Evolutionary conservation across 2,888 invertebrate genomes (phyloP).

Genomic region (Mystacides longicornis): DNA sequence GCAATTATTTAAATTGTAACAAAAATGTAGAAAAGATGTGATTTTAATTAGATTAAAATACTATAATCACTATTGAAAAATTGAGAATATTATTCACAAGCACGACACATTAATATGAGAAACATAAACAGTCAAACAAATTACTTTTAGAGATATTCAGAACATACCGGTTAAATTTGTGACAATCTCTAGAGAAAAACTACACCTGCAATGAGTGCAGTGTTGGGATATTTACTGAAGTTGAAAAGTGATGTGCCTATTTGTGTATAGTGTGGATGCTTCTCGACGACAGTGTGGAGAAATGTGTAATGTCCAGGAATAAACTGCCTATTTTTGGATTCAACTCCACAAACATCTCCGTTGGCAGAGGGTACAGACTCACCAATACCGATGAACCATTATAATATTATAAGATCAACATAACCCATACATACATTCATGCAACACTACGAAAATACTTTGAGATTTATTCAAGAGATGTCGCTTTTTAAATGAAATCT

Average conservation of each 20-base stretch:
- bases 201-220: conserved; percentile 13
- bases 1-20: no score
- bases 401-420: background rate
- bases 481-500: no score
- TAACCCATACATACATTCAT: background rate
- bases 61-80: no score
- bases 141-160: no score
- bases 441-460: no score
- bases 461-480: no score
- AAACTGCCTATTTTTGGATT: conserved; percentile 9
- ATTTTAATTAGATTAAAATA: no score
- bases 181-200: background rate
- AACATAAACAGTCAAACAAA: no score
- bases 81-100: no score
- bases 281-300: conserved; percentile 9
- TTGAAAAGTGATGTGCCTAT: background rate
- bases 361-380: conserved; percentile 5
- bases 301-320: conserved; percentile 15
- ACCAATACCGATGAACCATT: background rate
- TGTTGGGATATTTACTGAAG: conserved; percentile 15
- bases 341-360: conserved; percentile 9
- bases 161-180: background rate
- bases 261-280: conserved; percentile 7
- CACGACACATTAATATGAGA: no score
- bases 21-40: no score